These are phyloP conservation scores for Trachythela sp. DNA, from an alignment of 64 coral and sea anemone genomes.

Conservation along the genomic window DNA sequence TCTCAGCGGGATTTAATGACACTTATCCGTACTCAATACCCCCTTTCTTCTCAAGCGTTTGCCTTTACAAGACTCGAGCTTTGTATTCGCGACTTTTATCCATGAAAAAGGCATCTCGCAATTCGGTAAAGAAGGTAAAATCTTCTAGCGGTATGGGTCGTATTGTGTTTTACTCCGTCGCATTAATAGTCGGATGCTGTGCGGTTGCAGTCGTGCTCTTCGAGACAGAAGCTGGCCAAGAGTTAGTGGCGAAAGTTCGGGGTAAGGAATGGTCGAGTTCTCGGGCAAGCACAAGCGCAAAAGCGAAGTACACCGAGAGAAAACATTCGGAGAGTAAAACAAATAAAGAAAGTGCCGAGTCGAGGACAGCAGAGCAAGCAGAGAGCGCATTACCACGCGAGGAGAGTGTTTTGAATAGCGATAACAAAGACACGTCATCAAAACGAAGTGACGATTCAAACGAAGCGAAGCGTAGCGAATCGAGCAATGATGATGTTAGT, in stretches of 20 bases:
- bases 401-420: background rate
- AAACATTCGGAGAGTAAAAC: background rate
- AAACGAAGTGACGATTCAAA: background rate
- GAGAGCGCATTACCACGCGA: background rate
- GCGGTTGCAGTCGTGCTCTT: background rate
- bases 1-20: too few species aligned
- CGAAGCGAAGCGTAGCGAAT: background rate
- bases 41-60: too few species aligned
- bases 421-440: slow-evolving; percentile 5
- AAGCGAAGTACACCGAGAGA: background rate
- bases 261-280: background rate
- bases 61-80: too few species aligned
- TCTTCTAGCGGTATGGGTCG: background rate
- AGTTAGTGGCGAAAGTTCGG: background rate
- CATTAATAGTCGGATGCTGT: background rate
- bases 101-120: background rate
- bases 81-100: background rate
- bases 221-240: background rate
- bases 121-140: background rate
- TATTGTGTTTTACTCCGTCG: background rate
- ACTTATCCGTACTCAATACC: too few species aligned
- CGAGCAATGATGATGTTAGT: background rate
- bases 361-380: background rate
- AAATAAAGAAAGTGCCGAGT: background rate
- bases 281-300: background rate